phyloP scores from a whole-genome alignment of 2,113 vertebrate genomes.

The Poeciliopsis retropinna region DNA sequence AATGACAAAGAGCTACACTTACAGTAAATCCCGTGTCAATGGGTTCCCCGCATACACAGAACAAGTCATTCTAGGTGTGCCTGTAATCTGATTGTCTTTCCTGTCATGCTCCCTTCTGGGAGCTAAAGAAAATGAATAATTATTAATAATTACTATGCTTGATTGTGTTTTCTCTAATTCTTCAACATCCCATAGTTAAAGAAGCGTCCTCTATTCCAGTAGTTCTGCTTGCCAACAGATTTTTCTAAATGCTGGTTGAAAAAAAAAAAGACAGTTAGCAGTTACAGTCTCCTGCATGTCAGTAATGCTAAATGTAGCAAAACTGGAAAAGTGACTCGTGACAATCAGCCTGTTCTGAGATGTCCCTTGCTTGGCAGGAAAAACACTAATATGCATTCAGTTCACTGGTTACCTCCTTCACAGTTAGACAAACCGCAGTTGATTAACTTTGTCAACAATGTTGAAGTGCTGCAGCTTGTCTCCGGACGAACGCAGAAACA shows the following conservation, averaged over 20 bases:
- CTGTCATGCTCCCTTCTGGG: background rate
- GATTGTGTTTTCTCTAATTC: background rate
- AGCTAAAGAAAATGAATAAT: background rate
- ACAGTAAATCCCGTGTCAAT: too few species aligned
- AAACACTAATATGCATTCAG: constrained; percentile 6
- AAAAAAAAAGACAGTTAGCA: background rate
- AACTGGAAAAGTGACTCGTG: constrained; percentile 46
- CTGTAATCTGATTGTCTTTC: background rate
- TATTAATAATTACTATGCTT: background rate
- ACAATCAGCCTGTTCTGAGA: constrained; percentile 44
- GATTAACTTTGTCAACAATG: constrained; percentile 58
- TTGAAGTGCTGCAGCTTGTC: constrained; percentile 80
- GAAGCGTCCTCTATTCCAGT: background rate
- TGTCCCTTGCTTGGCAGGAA: background rate
- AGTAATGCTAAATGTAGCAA: constrained; percentile 65
- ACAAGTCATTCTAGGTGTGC: background rate
- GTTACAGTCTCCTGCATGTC: background rate
- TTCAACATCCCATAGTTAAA: background rate
- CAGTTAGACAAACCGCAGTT: background rate
- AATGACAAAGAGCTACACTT: background rate
- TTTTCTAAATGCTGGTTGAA: background rate
- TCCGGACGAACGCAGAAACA: constrained; percentile 78
- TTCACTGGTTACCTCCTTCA: background rate
- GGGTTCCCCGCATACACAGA: background rate
- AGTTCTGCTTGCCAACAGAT: background rate